Percentiles rank a stretch among this genome's conserved stretches.
Evolutionary conservation across 2,888 invertebrate species (phyloP).

Genomic region (Rhyacophila evoluta): DNA sequence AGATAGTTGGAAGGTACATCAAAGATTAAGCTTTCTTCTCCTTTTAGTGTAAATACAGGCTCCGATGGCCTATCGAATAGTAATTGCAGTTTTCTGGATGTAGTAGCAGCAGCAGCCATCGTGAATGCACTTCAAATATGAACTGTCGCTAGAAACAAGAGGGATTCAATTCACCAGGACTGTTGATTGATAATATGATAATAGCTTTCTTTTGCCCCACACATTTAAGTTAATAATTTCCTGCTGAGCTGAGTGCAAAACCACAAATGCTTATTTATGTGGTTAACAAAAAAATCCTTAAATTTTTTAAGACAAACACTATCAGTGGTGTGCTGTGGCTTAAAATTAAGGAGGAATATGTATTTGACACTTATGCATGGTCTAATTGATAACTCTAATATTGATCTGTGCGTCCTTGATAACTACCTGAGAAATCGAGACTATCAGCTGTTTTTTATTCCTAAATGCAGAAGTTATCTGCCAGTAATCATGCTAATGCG

Average conservation of each 20-base stretch:
- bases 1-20: slow-evolving; percentile 68
- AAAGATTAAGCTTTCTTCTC: slow-evolving; percentile 65
- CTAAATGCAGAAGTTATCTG: too few relatives aligned
- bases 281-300: not conserved
- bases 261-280: not conserved
- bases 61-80: slow-evolving; percentile 67
- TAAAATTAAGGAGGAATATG: too few relatives aligned
- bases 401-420: too few relatives aligned
- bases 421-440: too few relatives aligned
- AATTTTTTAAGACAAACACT: not conserved
- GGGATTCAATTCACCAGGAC: not conserved
- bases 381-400: too few relatives aligned
- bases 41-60: slow-evolving; percentile 67
- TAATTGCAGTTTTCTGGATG: slow-evolving; percentile 56
- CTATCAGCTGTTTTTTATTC: too few relatives aligned
- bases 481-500: too few relatives aligned
- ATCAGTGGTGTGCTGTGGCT: not conserved
- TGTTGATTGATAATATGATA: not conserved
- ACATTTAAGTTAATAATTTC: not conserved
- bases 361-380: too few relatives aligned
- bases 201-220: not conserved
- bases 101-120: not conserved
- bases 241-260: not conserved
- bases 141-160: too few relatives aligned
- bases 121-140: too few relatives aligned